Conservation (phyloP, 53 echinoderm and acorn worm genomes). For the Holothuria scabra region DNA sequence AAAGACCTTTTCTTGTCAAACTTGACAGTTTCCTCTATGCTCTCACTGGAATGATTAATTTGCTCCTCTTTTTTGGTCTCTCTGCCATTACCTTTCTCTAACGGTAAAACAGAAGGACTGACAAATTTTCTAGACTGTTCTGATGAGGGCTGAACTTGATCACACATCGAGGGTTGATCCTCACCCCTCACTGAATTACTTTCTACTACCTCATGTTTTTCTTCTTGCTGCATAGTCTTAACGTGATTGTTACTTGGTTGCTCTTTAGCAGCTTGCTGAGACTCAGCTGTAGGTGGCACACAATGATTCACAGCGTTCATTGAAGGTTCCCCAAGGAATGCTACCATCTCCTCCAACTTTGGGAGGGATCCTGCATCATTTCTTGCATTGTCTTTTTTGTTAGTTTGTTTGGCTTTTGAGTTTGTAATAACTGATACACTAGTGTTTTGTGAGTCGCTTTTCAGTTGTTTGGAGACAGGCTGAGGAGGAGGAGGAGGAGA, state of each 20-base stretch:
- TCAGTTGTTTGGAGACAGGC: conserved; percentile 31
- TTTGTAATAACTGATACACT: conserved; percentile 17
- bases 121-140: no score
- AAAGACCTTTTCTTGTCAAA: background rate
- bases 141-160: no score
- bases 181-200: no score
- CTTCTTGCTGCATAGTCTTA: no score
- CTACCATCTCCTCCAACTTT: conserved; percentile 98
- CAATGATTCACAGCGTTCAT: conserved; percentile 21
- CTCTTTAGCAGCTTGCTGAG: no score
- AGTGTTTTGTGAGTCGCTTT: background rate
- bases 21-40: background rate
- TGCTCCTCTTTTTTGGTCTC: no score
- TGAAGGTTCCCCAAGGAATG: conserved; percentile 79
- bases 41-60: conserved; percentile 24
- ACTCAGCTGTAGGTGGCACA: no score
- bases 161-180: no score
- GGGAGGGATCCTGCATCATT: conserved; percentile 83
- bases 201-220: no score
- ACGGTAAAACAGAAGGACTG: no score
- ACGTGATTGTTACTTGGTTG: no score
- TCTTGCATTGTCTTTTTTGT: background rate
- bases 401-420: conserved; percentile 15
- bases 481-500: conserved; percentile 54
- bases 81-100: no score